These are phyloP conservation scores for Colinus virginianus DNA, from an alignment of 2,113 vertebrate genomes.

Conservation along the genomic window DNA sequence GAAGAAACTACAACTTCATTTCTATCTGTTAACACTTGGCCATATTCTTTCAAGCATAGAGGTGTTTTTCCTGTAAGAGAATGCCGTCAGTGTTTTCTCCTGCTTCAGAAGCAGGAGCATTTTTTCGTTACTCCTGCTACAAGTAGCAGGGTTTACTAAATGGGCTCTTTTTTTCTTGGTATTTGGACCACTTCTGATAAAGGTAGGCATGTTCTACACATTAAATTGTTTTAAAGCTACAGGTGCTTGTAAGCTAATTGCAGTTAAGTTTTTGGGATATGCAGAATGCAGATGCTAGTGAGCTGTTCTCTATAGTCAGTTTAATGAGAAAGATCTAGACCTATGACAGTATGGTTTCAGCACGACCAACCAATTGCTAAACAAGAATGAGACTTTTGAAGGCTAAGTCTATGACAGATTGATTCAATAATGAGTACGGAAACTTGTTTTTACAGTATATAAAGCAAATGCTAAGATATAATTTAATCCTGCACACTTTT, in stretches of 20 bases:
- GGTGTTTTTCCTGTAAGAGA: not conserved
- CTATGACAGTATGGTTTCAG: not conserved
- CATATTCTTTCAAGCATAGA: not conserved
- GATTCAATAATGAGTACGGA: not conserved
- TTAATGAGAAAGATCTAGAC: not conserved
- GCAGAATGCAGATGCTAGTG: not conserved
- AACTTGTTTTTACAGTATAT: not conserved
- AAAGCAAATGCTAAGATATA: not conserved
- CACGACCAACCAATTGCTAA: not conserved
- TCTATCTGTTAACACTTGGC: not conserved
- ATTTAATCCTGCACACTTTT: not conserved
- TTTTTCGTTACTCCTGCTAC: not conserved
- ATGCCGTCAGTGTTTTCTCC: not conserved
- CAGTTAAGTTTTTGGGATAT: not conserved
- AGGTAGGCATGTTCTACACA: not conserved
- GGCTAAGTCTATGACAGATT: not conserved
- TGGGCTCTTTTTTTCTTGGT: not conserved
- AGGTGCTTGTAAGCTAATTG: not conserved
- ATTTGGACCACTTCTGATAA: not conserved
- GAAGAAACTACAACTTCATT: not conserved
- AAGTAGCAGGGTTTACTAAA: not conserved
- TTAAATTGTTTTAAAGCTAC: not conserved
- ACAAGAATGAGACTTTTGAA: not conserved
- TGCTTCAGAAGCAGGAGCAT: not conserved
- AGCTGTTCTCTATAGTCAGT: not conserved